Evolutionary conservation across 2,888 invertebrate genomes (phyloP).

Genomic region (Trileptium ribeirensis): DNA sequence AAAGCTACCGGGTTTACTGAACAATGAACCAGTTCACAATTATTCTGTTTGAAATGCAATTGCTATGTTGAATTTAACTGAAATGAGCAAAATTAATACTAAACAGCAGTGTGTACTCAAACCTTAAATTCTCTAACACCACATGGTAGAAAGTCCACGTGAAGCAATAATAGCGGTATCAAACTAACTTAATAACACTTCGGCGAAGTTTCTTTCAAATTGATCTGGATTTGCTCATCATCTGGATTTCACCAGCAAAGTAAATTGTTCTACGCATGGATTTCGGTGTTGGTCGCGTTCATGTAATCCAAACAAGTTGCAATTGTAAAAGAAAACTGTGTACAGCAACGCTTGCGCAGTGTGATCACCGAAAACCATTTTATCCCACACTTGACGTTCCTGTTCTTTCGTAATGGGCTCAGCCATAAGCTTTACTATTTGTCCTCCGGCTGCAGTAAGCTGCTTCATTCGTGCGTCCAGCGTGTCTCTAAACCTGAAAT

Average conservation of each 20-base stretch:
- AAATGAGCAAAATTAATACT: no score
- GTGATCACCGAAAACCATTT: neutral
- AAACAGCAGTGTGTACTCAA: no score
- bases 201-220: neutral
- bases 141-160: no score
- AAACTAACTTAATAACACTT: neutral
- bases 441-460: neutral
- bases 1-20: no score
- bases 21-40: no score
- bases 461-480: constrained; percentile 14
- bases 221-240: neutral
- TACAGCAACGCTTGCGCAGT: neutral
- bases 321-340: constrained; percentile 15
- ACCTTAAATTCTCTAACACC: no score
- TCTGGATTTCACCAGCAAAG: neutral
- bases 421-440: neutral
- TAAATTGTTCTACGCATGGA: neutral
- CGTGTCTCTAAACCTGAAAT: constrained; percentile 13
- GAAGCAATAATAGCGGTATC: no score
- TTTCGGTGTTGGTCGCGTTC: constrained; percentile 10
- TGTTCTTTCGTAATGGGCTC: neutral
- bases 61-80: no score
- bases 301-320: constrained; percentile 10
- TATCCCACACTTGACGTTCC: constrained; percentile 6
- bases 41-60: no score